Conservation (phyloP, 2,113 vertebrate species). For the Lophotis ruficrista region DNA sequence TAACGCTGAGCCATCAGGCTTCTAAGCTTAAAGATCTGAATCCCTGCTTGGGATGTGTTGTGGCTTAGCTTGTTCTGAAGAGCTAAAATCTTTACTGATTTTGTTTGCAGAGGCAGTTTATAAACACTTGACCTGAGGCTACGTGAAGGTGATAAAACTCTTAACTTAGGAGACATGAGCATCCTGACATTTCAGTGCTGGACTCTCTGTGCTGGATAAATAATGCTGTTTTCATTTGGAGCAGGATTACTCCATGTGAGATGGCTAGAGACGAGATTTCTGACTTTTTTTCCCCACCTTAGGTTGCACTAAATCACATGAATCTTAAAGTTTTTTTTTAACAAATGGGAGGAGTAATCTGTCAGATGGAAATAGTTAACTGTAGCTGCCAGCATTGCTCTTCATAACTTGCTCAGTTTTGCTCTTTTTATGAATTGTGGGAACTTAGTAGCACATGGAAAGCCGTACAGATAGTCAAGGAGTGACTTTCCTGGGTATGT, state of each 20-base stretch:
- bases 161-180: neutral
- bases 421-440: neutral
- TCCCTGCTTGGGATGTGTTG: accelerated
- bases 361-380: neutral
- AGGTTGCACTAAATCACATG: neutral
- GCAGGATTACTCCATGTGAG: neutral
- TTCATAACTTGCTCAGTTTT: neutral
- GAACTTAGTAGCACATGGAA: neutral
- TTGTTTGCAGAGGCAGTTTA: neutral
- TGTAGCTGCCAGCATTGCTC: neutral
- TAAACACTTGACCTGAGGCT: neutral
- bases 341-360: neutral
- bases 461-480: neutral
- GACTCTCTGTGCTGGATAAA: neutral
- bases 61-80: neutral
- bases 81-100: neutral
- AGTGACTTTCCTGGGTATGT: neutral
- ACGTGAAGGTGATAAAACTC: neutral
- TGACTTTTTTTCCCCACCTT: neutral
- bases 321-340: neutral
- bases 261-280: neutral
- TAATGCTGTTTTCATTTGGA: neutral
- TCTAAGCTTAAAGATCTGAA: accelerated
- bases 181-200: neutral
- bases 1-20: neutral